Evolutionary conservation across 1,140 invertebrate genomes (phyloP).

Genomic region (Dendroctonus valens): DNA sequence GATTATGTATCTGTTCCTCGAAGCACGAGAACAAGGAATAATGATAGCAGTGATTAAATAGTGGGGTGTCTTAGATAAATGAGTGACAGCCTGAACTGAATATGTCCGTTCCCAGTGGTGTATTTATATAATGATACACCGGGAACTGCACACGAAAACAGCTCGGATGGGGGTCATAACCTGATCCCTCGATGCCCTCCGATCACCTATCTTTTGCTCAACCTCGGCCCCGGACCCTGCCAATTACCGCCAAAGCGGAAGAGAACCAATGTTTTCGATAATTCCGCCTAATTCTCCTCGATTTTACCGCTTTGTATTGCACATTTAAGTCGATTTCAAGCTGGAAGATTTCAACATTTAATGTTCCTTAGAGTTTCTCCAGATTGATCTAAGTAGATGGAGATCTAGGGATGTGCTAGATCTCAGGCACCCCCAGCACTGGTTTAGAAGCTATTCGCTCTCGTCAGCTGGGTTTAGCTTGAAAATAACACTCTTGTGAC

Average conservation of each 20-base stretch:
- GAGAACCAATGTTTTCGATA: constrained; percentile 4
- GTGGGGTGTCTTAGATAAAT: constrained; percentile 48
- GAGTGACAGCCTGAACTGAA: constrained; percentile 46
- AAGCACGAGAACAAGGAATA: constrained; percentile 40
- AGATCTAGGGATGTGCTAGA: too few relatives aligned
- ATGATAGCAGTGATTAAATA: constrained; percentile 48
- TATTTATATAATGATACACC: constrained; percentile 51
- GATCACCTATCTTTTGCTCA: constrained; percentile 29
- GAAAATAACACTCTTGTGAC: too few relatives aligned
- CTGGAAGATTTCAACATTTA: too few relatives aligned
- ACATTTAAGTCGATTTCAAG: too few relatives aligned
- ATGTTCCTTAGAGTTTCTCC: too few relatives aligned
- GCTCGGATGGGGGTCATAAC: constrained; percentile 45
- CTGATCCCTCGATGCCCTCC: constrained; percentile 44
- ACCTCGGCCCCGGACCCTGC: constrained; percentile 22
- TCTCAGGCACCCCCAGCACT: too few relatives aligned
- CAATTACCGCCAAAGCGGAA: constrained; percentile 18
- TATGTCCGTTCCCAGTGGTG: constrained; percentile 47
- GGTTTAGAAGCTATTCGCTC: too few relatives aligned
- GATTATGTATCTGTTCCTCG: constrained; percentile 40
- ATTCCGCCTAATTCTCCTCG: constrained; percentile 16
- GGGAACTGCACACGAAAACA: constrained; percentile 46
- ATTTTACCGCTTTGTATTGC: neutral
- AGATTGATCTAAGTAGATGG: too few relatives aligned
- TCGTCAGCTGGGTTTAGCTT: too few relatives aligned